A percentile compares a stretch with the other conserved stretches of the same genome.
These are phyloP conservation scores for Gasteruption jaculator DNA, from an alignment of 2,888 invertebrate species.

Conservation along the genomic window DNA sequence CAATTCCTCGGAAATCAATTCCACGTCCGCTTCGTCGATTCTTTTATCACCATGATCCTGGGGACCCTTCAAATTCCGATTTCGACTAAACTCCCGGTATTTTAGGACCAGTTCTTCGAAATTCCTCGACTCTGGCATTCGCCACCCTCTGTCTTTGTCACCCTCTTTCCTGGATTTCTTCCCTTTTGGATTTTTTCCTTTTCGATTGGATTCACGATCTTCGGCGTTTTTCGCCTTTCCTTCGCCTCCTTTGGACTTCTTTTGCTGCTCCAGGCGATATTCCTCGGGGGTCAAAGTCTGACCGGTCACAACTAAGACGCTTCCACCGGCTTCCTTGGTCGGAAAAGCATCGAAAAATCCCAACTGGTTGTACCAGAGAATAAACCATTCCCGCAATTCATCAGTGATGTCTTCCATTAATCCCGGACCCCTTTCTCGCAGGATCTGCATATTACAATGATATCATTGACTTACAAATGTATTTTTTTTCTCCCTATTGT, in stretches of 20 bases:
- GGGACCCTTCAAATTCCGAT: conserved; percentile 54
- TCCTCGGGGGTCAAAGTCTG: conserved; percentile 61
- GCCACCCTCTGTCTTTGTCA: conserved; percentile 22
- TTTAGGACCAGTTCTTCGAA: conserved; percentile 23
- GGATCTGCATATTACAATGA: too few species aligned
- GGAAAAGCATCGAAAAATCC: conserved; percentile 70
- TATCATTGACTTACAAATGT: too few species aligned
- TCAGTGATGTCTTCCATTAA: conserved; percentile 72
- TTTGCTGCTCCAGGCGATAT: conserved; percentile 51
- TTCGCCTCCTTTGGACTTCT: conserved; percentile 35
- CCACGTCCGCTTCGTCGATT: conserved; percentile 57
- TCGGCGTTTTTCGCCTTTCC: conserved; percentile 15
- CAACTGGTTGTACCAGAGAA: conserved; percentile 59
- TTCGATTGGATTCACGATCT: conserved; percentile 17
- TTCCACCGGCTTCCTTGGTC: conserved; percentile 68
- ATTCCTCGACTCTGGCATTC: conserved; percentile 40
- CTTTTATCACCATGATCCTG: too few species aligned
- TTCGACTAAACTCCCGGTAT: conserved; percentile 27
- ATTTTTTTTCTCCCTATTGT: too few species aligned
- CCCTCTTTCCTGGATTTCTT: conserved; percentile 11
- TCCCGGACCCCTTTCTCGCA: conserved; percentile 46
- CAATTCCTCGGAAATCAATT: conserved; percentile 64
- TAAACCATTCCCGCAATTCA: conserved; percentile 73
- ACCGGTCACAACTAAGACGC: conserved; percentile 57
- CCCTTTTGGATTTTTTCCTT: conserved; percentile 23